Percentiles rank a stretch among this genome's conserved stretches.
These are phyloP conservation scores for Sardinella longiceps DNA, from an alignment of 2,797 vertebrate genomes.

Conservation along the genomic window DNA sequence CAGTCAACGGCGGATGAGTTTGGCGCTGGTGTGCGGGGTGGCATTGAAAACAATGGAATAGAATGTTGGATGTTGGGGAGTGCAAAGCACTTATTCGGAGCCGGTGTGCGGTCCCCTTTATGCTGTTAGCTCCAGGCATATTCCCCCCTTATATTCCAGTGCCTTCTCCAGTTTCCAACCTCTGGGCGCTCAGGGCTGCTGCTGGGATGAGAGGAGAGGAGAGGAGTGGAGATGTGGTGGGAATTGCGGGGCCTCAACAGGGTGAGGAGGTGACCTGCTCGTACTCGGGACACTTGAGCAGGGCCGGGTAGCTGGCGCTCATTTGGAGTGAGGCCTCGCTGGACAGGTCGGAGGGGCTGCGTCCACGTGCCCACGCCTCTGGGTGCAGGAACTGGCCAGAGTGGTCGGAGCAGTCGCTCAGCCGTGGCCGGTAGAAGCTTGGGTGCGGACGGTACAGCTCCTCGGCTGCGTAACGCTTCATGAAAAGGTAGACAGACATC, in stretches of 20 bases:
- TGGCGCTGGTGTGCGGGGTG: too few relatives aligned
- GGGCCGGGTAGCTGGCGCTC: constrained; percentile 86
- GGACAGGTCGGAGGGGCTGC: constrained; percentile 88
- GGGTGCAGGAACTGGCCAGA: constrained; percentile 91
- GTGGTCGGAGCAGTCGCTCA: constrained; percentile 92
- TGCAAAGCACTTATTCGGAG: too few relatives aligned
- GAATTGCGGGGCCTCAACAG: constrained; percentile 71
- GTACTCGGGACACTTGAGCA: constrained; percentile 90
- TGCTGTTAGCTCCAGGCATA: not conserved
- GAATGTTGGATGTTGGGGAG: too few relatives aligned
- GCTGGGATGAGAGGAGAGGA: not conserved
- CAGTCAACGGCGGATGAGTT: too few relatives aligned
- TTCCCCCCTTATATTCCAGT: not conserved
- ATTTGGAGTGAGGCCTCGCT: constrained; percentile 89
- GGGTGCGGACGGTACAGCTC: constrained; percentile 87
- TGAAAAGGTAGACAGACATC: constrained; percentile 93
- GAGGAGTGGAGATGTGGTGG: not conserved
- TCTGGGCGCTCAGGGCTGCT: not conserved
- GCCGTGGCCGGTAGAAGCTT: constrained; percentile 85
- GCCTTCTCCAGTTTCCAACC: not conserved
- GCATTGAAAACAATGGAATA: too few relatives aligned
- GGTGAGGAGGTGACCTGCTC: constrained; percentile 91
- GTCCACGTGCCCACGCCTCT: constrained; percentile 82
- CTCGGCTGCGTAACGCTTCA: constrained; percentile 91
- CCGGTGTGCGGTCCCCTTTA: too few relatives aligned